Conservation (phyloP, 2,113 vertebrate genomes). For the Mormoops blainvillei region DNA sequence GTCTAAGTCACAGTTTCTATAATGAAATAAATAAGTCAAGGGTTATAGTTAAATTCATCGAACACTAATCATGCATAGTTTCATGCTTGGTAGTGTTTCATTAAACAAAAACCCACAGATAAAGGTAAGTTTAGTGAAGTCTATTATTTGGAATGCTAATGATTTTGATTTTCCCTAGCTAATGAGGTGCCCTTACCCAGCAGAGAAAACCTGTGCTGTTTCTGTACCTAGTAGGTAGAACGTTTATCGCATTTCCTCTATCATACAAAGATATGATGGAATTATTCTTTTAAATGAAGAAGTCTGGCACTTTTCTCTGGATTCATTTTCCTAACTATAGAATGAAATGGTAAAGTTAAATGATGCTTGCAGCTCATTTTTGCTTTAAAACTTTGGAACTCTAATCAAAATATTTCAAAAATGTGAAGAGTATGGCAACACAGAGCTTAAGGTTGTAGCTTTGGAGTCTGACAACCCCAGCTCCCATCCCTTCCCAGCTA, state of each 20-base stretch:
- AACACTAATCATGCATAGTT: not conserved
- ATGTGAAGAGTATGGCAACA: not conserved
- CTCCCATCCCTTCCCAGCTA: not conserved
- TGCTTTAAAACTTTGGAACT: not conserved
- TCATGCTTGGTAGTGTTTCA: not conserved
- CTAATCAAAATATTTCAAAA: not conserved
- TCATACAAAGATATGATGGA: not conserved
- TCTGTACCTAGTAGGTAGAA: not conserved
- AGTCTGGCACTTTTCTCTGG: not conserved
- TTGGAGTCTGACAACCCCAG: not conserved
- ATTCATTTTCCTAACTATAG: not conserved
- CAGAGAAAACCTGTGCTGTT: constrained; percentile 13
- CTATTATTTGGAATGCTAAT: constrained; percentile 42
- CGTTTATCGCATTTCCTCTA: not conserved
- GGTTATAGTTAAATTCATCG: not conserved
- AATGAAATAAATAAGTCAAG: not conserved
- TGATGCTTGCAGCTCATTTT: not conserved
- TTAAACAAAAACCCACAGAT: constrained; percentile 25
- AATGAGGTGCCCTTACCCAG: constrained; percentile 10
- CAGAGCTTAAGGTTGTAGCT: not conserved
- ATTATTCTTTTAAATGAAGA: not conserved
- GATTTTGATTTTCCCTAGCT: constrained; percentile 32
- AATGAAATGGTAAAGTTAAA: not conserved
- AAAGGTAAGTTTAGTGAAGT: not conserved
- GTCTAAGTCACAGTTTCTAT: not conserved